Conservation (phyloP, 2,113 vertebrate genomes). For the Brachyhypopomus gauderio region DNA sequence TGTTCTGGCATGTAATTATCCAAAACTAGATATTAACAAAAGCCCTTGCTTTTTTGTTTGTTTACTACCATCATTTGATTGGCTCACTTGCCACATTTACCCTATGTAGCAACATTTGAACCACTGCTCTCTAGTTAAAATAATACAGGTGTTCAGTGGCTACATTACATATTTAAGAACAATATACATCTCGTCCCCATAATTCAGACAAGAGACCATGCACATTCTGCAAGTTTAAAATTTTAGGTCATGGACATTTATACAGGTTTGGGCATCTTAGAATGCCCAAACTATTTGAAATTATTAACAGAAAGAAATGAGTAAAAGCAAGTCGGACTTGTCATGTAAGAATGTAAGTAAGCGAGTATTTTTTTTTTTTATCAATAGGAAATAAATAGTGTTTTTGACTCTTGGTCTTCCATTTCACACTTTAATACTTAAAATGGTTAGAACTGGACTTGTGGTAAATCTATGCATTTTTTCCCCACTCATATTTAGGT, state of each 20-base stretch:
- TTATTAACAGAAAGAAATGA: constrained; percentile 16
- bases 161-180: constrained; percentile 31
- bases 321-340: constrained; percentile 15
- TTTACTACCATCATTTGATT: background rate
- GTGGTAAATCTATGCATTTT: constrained; percentile 19
- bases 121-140: background rate
- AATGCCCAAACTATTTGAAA: constrained; percentile 22
- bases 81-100: constrained; percentile 11
- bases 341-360: constrained; percentile 20
- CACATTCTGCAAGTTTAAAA: constrained; percentile 32
- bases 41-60: constrained; percentile 34
- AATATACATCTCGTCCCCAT: background rate
- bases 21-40: constrained; percentile 30
- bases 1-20: constrained; percentile 31
- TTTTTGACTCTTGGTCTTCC: constrained; percentile 30
- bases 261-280: constrained; percentile 35
- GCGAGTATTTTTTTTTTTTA: constrained; percentile 30
- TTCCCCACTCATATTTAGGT: background rate
- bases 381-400: constrained; percentile 57
- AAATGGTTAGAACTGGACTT: constrained; percentile 31
- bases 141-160: constrained; percentile 22
- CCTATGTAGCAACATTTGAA: constrained; percentile 27
- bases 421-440: constrained; percentile 39
- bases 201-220: constrained; percentile 23
- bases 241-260: constrained; percentile 44